Percentiles rank a stretch among this genome's conserved stretches.
Conservation (phyloP, 2,797 vertebrate species). For the Leuciscus waleckii region DNA sequence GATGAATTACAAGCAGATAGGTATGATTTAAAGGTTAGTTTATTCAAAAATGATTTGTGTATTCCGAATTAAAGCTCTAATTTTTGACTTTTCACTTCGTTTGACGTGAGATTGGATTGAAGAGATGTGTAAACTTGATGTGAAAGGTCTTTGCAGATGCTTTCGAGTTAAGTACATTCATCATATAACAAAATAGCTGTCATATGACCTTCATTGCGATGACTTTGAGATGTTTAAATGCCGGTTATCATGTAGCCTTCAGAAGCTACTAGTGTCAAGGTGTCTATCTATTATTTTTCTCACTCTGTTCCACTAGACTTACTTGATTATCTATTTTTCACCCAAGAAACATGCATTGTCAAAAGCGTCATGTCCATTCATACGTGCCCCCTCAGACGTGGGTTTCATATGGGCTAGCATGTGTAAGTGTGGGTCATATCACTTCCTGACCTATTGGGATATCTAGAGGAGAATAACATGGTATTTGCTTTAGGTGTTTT, state of each 20-base stretch:
- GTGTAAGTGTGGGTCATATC: background rate
- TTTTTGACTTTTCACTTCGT: background rate
- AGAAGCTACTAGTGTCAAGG: background rate
- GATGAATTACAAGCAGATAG: conserved; percentile 9
- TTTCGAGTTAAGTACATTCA: background rate
- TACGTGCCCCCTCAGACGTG: background rate
- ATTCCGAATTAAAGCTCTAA: background rate
- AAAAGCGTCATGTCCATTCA: background rate
- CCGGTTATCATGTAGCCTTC: background rate
- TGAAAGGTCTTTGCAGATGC: conserved; percentile 27
- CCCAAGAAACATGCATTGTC: background rate
- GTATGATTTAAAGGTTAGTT: conserved; percentile 42
- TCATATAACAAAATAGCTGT: background rate
- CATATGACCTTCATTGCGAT: background rate
- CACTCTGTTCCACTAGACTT: background rate
- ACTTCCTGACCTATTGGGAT: background rate
- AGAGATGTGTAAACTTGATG: background rate
- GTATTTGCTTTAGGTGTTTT: background rate
- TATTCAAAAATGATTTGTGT: conserved; percentile 15
- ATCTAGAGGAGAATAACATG: background rate
- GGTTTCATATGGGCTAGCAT: background rate
- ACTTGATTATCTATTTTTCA: background rate
- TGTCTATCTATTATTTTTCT: background rate
- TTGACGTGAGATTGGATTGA: background rate
- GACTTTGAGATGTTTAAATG: conserved; percentile 25